Conservation (phyloP, 1,140 invertebrate genomes). For the Anastrepha ludens region DNA sequence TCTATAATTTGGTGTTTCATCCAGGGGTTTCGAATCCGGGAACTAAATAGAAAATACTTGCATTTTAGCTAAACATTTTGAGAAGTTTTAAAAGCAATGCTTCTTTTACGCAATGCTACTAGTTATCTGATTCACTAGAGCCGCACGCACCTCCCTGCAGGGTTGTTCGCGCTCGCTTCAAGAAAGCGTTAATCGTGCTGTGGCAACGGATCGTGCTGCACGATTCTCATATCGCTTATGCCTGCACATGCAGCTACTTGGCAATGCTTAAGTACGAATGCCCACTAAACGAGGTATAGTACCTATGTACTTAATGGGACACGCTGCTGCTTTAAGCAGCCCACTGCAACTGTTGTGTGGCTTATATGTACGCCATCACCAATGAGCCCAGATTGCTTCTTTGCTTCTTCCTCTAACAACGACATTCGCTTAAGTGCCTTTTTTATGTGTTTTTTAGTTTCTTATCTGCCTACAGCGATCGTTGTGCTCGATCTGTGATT, state of each 20-base stretch:
- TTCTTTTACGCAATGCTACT: too few relatives aligned
- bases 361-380: neutral
- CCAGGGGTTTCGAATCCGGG: too few relatives aligned
- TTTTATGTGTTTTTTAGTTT: neutral
- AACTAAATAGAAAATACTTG: too few relatives aligned
- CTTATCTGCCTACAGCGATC: slow-evolving; percentile 1
- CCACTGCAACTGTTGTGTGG: slow-evolving; percentile 7
- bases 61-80: too few relatives aligned
- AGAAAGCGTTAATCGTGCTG: slow-evolving; percentile 15
- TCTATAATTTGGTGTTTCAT: too few relatives aligned
- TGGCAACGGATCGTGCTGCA: slow-evolving; percentile 7
- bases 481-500: slow-evolving; percentile 25
- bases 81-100: too few relatives aligned
- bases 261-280: neutral
- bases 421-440: neutral
- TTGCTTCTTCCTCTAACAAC: neutral
- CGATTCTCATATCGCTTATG: neutral
- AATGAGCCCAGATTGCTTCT: neutral
- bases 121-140: too few relatives aligned
- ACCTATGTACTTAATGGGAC: neutral
- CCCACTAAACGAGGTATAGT: neutral
- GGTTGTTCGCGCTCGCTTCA: neutral
- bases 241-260: neutral
- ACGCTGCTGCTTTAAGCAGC: neutral
- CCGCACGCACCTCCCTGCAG: neutral